phyloP scores from a whole-genome alignment of 2,797 vertebrate genomes.

The Poeciliopsis gracilis region DNA sequence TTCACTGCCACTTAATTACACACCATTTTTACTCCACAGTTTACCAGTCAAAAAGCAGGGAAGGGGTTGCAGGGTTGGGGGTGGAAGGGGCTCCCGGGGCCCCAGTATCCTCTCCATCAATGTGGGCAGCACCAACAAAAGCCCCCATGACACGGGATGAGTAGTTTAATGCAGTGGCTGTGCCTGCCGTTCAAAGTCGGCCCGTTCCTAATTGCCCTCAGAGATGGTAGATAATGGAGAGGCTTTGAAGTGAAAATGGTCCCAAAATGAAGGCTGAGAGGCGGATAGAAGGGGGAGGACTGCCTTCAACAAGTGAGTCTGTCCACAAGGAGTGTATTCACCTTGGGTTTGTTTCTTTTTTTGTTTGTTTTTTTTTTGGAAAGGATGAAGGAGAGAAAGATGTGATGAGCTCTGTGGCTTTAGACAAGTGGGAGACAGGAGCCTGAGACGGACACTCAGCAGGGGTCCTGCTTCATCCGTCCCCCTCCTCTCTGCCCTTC shows the following conservation, averaged over 20 bases:
- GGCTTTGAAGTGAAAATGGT: constrained; percentile 92
- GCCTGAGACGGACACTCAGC: constrained; percentile 84
- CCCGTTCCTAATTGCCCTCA: constrained; percentile 93
- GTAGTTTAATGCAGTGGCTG: constrained; percentile 86
- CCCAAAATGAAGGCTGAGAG: constrained; percentile 83
- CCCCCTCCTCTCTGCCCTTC: constrained; percentile 74
- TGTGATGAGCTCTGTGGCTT: constrained; percentile 1
- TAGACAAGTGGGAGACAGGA: constrained; percentile 77
- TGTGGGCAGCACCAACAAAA: constrained; percentile 85
- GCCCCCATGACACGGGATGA: constrained; percentile 86
- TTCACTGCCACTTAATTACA: constrained; percentile 94
- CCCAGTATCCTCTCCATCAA: constrained; percentile 88
- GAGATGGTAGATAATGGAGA: constrained; percentile 90
- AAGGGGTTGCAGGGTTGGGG: constrained; percentile 60
- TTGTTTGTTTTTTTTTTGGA: constrained; percentile 51
- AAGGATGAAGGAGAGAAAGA: constrained; percentile 32
- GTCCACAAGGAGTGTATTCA: constrained; percentile 66
- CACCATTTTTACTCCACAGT: constrained; percentile 90
- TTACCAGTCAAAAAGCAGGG: constrained; percentile 87
- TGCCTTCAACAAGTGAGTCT: constrained; percentile 7
- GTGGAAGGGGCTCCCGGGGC: constrained; percentile 33
- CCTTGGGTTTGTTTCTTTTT: constrained; percentile 45
- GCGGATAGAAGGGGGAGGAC: constrained; percentile 40
- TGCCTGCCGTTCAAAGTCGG: constrained; percentile 89
- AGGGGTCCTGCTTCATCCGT: constrained; percentile 83